Evolutionary conservation across 1,140 invertebrate genomes (phyloP).

Genomic region (Megathymus violae): DNA sequence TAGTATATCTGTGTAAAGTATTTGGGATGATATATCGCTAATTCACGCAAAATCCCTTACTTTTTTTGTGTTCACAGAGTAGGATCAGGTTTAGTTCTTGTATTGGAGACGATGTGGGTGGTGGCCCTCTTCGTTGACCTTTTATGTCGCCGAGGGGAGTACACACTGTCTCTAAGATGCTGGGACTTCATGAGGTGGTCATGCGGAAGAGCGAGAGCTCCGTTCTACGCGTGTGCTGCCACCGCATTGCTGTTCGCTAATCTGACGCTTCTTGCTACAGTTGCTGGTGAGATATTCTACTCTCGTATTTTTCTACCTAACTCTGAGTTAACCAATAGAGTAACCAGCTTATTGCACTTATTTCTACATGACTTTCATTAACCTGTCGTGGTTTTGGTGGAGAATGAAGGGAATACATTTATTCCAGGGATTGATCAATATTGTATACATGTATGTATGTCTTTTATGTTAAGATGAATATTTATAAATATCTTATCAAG

Average conservation of each 20-base stretch:
- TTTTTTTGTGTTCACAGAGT: constrained; percentile 53
- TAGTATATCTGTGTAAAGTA: too few species aligned
- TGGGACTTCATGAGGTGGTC: constrained; percentile 78
- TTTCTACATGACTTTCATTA: too few species aligned
- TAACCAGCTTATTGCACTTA: too few species aligned
- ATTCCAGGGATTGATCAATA: too few species aligned
- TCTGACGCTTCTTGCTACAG: constrained; percentile 62
- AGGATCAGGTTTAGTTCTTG: constrained; percentile 61
- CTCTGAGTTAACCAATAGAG: too few species aligned
- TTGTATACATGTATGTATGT: too few species aligned
- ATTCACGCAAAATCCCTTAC: too few species aligned
- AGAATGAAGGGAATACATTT: too few species aligned
- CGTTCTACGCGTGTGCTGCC: constrained; percentile 71
- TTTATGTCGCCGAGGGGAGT: constrained; percentile 69
- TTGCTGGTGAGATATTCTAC: constrained; percentile 53
- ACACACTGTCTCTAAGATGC: constrained; percentile 68
- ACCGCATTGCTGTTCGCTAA: constrained; percentile 72
- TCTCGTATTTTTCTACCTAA: background rate
- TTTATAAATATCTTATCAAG: too few species aligned
- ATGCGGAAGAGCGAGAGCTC: constrained; percentile 67
- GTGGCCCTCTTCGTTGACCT: constrained; percentile 72
- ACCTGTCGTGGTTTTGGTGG: too few species aligned
- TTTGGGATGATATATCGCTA: too few species aligned
- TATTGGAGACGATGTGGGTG: constrained; percentile 80
- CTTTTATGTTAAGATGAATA: too few species aligned